Conservation (phyloP, 2,797 vertebrate genomes). For the Microhierax caerulescens region DNA sequence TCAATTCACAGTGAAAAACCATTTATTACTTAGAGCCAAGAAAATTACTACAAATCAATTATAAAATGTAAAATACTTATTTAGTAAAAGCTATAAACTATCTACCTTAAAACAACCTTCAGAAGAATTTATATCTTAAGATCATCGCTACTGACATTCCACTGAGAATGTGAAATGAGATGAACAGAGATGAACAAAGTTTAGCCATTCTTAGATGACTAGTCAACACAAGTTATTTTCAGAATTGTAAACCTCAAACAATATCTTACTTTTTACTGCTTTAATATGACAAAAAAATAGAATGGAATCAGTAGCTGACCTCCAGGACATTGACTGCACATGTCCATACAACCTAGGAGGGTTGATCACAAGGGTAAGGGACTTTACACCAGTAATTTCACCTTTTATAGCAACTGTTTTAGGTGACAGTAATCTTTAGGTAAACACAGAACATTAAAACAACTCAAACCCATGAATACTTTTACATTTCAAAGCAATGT, state of each 20-base stretch:
- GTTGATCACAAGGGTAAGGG: background rate
- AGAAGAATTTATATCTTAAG: background rate
- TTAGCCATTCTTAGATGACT: background rate
- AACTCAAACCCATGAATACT: background rate
- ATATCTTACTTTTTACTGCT: background rate
- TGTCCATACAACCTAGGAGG: fast-evolving
- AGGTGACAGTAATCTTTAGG: background rate
- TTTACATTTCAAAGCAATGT: background rate
- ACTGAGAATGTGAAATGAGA: too few relatives aligned
- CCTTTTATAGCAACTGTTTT: background rate
- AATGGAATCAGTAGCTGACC: background rate
- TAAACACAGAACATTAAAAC: background rate
- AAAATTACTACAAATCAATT: background rate
- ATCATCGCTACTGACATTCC: background rate
- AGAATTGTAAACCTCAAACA: background rate
- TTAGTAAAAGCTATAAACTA: background rate
- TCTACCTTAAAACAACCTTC: background rate
- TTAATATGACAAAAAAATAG: background rate
- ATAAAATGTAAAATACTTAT: background rate
- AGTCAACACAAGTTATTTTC: background rate
- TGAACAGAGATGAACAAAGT: background rate
- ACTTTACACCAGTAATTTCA: background rate
- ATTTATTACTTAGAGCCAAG: background rate
- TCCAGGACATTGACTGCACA: background rate
- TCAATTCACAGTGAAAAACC: background rate